phyloP scores from a whole-genome alignment of 2,888 invertebrate species.

The Andrena minutula region DNA sequence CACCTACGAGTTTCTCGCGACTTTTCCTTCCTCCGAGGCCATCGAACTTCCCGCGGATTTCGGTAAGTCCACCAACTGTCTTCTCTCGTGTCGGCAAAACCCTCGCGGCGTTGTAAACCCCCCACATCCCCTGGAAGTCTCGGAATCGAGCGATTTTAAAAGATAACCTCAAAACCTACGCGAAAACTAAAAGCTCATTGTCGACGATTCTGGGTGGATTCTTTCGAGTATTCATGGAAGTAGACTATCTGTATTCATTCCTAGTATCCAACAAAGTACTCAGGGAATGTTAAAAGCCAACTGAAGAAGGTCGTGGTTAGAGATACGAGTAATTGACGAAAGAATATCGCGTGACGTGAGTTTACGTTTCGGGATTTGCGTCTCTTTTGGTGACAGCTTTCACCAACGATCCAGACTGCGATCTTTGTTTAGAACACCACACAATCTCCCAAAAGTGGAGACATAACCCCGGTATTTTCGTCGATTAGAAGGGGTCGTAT shows the following conservation, averaged over 20 bases:
- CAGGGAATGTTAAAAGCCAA: too few relatives aligned
- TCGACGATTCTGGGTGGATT: not conserved
- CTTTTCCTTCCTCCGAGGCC: conserved; percentile 26
- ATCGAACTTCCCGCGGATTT: not conserved
- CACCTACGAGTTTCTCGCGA: conserved; percentile 70
- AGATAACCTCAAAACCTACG: conserved; percentile 70
- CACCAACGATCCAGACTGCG: not conserved
- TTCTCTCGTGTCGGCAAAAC: not conserved
- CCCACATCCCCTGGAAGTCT: rapidly evolving
- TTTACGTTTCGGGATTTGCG: not conserved
- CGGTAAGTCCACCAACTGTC: conserved; percentile 46
- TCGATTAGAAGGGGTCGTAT: not conserved
- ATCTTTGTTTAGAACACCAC: not conserved
- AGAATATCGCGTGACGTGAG: not conserved
- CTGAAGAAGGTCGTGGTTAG: too few relatives aligned
- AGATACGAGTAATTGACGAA: too few relatives aligned
- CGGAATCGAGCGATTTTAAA: conserved; percentile 4
- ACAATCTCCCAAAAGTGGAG: too few relatives aligned
- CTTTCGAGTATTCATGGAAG: not conserved
- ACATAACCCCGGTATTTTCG: not conserved
- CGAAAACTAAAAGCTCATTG: not conserved
- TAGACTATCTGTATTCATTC: not conserved
- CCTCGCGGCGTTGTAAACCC: not conserved
- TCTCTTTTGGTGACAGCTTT: too few relatives aligned
- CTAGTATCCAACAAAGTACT: not conserved